phyloP scores from a whole-genome alignment of 2,797 vertebrate species.

The Ispidina picta region DNA sequence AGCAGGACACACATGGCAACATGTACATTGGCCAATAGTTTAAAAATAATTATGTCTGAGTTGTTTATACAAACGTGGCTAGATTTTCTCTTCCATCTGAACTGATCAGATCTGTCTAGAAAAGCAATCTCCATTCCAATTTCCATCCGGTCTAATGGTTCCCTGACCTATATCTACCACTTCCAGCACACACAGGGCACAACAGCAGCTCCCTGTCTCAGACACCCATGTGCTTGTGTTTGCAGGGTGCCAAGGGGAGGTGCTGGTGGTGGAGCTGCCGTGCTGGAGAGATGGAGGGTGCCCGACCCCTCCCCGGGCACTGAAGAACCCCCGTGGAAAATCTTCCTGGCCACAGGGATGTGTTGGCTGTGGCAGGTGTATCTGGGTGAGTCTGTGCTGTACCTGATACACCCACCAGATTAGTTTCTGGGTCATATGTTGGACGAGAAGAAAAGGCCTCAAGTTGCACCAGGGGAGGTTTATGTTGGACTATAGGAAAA shows the following conservation, averaged over 20 bases:
- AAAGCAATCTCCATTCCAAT: background rate
- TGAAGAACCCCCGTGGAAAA: background rate
- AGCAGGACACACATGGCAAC: conserved; percentile 7
- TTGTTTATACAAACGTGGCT: background rate
- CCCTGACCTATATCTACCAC: background rate
- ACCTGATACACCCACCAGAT: background rate
- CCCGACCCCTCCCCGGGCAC: fast-evolving
- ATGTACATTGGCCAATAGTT: background rate
- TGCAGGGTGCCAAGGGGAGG: background rate
- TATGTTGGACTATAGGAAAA: background rate
- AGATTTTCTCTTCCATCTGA: background rate
- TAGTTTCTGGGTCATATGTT: background rate
- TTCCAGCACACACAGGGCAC: fast-evolving
- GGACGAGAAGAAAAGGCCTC: background rate
- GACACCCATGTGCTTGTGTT: fast-evolving
- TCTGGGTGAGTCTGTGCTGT: fast-evolving
- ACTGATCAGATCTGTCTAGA: background rate
- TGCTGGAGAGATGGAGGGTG: background rate
- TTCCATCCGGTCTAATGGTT: background rate
- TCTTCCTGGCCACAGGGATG: no score
- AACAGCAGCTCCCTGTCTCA: fast-evolving
- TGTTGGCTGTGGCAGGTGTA: background rate
- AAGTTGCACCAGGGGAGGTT: background rate
- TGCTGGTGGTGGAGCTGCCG: background rate
- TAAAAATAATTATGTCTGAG: background rate